phyloP scores from a whole-genome alignment of 2,113 vertebrate species.

The Acrocephalus arundinaceus region DNA sequence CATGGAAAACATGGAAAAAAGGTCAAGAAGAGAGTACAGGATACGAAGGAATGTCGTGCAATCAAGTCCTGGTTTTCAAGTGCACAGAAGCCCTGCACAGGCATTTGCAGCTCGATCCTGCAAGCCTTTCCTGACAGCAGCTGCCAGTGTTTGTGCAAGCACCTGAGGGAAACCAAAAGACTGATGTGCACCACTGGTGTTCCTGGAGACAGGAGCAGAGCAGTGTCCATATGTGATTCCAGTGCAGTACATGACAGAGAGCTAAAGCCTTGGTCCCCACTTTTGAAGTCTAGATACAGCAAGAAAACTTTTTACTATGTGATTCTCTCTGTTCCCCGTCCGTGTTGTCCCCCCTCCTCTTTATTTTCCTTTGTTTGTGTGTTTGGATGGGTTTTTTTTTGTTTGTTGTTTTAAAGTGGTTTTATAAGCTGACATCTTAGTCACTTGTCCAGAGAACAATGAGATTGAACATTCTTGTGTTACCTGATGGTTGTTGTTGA shows the following conservation, averaged over 20 bases:
- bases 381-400: background rate
- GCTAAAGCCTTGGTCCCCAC: background rate
- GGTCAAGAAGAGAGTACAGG: conserved; percentile 64
- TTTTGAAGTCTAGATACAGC: background rate
- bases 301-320: background rate
- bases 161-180: background rate
- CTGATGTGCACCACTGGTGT: background rate
- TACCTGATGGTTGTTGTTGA: background rate
- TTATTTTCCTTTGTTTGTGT: background rate
- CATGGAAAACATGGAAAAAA: conserved; percentile 55
- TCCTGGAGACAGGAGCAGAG: background rate
- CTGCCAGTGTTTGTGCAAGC: background rate
- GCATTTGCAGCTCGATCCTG: background rate
- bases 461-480: background rate
- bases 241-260: background rate
- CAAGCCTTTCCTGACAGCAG: background rate
- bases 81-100: background rate
- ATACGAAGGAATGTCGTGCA: conserved; percentile 36
- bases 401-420: background rate
- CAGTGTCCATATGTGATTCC: accelerated
- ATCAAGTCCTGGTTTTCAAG: background rate
- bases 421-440: background rate
- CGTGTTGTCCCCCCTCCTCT: accelerated
- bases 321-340: background rate
- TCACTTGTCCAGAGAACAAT: background rate